phyloP scores from a whole-genome alignment of 2,888 invertebrate species.

The Geophilus truncorum region DNA sequence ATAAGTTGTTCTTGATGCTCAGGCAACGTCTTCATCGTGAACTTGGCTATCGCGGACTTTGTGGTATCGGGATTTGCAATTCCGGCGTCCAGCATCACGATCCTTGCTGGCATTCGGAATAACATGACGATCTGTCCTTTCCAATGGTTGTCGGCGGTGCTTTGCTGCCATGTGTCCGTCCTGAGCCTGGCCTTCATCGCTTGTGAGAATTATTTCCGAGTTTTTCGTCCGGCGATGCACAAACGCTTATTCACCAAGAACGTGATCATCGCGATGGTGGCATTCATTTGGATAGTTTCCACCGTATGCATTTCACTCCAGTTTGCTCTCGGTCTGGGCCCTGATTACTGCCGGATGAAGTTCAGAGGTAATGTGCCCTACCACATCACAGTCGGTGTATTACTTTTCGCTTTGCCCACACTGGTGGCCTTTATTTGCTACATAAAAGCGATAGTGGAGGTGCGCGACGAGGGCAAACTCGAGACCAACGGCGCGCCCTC shows the following conservation, averaged over 20 bases:
- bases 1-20: not conserved
- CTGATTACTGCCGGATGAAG: constrained; percentile 47
- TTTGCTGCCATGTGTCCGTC: constrained; percentile 62
- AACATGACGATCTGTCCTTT: constrained; percentile 56
- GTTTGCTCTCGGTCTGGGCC: constrained; percentile 53
- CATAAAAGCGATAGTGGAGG: constrained; percentile 51
- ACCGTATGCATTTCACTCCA: constrained; percentile 58
- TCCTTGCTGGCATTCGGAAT: constrained; percentile 58
- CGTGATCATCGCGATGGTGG: constrained; percentile 51
- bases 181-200: constrained; percentile 61
- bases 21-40: constrained; percentile 66
- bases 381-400: constrained; percentile 55
- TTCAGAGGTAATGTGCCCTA: constrained; percentile 42
- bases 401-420: constrained; percentile 59
- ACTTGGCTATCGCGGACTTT: constrained; percentile 66
- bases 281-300: constrained; percentile 58
- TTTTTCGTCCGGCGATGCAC: constrained; percentile 49
- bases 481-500: not conserved
- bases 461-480: constrained; percentile 45
- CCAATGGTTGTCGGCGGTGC: constrained; percentile 62
- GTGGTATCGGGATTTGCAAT: constrained; percentile 64
- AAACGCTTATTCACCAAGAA: constrained; percentile 39
- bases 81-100: constrained; percentile 63
- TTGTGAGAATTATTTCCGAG: constrained; percentile 59
- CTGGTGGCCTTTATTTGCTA: constrained; percentile 57